Percentiles rank a stretch among this genome's conserved stretches.
phyloP scores from a whole-genome alignment of 2,113 vertebrate genomes.

The Clarias macrocephalus region DNA sequence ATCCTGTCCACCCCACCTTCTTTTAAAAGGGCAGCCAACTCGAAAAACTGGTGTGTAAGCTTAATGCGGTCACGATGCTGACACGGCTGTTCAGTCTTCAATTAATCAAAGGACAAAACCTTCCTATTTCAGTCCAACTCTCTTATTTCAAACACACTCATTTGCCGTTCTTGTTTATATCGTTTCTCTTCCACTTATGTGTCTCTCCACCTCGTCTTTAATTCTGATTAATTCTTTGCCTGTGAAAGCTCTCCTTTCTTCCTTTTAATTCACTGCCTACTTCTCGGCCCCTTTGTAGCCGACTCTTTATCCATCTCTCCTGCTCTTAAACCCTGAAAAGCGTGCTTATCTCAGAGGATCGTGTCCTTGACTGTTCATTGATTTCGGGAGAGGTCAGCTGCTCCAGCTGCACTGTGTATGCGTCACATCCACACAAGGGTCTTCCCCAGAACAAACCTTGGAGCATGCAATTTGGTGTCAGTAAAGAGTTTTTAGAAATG shows the following conservation, averaged over 20 bases:
- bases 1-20: not conserved
- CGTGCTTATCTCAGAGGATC: slow-evolving; percentile 1
- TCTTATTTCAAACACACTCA: not conserved
- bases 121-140: not conserved
- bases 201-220: not conserved
- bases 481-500: not conserved
- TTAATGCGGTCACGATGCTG: slow-evolving; percentile 59
- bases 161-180: not conserved
- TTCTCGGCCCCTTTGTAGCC: not conserved
- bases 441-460: not conserved
- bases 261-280: not conserved
- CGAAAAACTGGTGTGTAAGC: slow-evolving; percentile 62
- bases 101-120: slow-evolving; percentile 45
- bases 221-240: not conserved
- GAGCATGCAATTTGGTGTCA: not conserved
- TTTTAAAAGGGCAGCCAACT: slow-evolving; percentile 25
- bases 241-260: not conserved
- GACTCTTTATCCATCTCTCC: not conserved
- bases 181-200: not conserved
- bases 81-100: slow-evolving; percentile 59
- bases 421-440: not conserved
- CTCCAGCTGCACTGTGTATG: not conserved
- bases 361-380: slow-evolving; percentile 34
- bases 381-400: not conserved
- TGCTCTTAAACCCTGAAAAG: not conserved